These are phyloP conservation scores for Microctonus brassicae DNA, from an alignment of 2,888 invertebrate species.

Conservation along the genomic window DNA sequence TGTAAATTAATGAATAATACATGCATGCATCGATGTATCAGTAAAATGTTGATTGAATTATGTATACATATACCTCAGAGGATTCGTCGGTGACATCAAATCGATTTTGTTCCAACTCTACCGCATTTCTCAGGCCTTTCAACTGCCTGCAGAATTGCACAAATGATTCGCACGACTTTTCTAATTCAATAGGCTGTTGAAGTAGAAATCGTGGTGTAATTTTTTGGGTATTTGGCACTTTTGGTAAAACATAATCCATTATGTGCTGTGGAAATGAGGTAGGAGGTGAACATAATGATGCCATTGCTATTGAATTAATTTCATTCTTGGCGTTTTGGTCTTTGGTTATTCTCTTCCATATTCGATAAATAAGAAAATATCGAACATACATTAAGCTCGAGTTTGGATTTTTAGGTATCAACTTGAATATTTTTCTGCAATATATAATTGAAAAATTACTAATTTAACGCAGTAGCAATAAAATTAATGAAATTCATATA, in stretches of 20 bases:
- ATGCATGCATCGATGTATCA: neutral
- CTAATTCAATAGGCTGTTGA: constrained; percentile 59
- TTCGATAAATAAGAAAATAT: constrained; percentile 62
- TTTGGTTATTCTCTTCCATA: constrained; percentile 64
- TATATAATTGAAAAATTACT: constrained; percentile 2
- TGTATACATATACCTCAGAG: constrained; percentile 40
- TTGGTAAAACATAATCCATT: constrained; percentile 60
- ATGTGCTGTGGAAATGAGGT: constrained; percentile 52
- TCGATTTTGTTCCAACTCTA: constrained; percentile 29
- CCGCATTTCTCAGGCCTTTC: constrained; percentile 25
- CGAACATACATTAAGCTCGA: constrained; percentile 61
- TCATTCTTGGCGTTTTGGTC: constrained; percentile 56
- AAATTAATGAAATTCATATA: neutral
- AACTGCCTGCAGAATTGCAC: constrained; percentile 53
- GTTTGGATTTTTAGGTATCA: constrained; percentile 56
- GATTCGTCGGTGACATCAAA: constrained; percentile 1
- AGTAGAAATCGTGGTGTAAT: constrained; percentile 56
- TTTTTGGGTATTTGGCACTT: constrained; percentile 58
- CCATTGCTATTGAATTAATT: constrained; percentile 56
- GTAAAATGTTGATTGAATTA: too few relatives aligned
- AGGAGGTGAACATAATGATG: constrained; percentile 56
- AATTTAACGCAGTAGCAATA: neutral
- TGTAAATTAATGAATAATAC: neutral
- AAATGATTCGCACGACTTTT: constrained; percentile 59
- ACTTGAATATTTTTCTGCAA: constrained; percentile 63